Evolutionary conservation across 2,113 vertebrate genomes (phyloP).

Genomic region (Tamias sibiricus): DNA sequence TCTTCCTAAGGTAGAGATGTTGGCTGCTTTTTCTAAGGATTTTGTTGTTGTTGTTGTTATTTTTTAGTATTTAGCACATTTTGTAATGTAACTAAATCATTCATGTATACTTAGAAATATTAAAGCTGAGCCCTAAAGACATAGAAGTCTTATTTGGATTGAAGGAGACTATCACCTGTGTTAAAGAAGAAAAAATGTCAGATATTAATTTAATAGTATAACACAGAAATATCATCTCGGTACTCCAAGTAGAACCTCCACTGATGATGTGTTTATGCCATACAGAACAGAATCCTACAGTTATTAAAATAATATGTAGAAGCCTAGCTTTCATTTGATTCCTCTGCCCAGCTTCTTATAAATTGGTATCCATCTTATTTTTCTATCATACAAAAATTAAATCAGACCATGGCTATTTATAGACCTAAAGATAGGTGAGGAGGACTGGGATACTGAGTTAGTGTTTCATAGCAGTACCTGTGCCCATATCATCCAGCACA

Average conservation of each 20-base stretch:
- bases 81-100: not conserved
- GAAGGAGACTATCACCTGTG: not conserved
- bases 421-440: not conserved
- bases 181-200: not conserved
- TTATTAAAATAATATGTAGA: not conserved
- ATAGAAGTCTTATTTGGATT: not conserved
- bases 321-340: not conserved
- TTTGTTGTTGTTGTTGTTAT: not conserved
- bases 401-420: not conserved
- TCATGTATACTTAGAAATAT: not conserved
- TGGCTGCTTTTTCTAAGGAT: not conserved
- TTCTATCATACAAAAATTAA: not conserved
- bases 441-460: fast-evolving
- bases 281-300: not conserved
- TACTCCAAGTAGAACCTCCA: not conserved
- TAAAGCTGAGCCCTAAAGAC: not conserved
- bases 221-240: not conserved
- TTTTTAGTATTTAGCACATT: constrained; percentile 11
- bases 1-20: not conserved
- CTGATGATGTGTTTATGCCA: not conserved
- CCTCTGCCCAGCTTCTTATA: not conserved
- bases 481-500: not conserved
- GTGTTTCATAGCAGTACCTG: not conserved
- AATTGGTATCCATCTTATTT: not conserved
- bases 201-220: not conserved